Evolutionary conservation across 92 coral and sea anemone genomes (phyloP).

Genomic region (Paramuricea clavata): DNA sequence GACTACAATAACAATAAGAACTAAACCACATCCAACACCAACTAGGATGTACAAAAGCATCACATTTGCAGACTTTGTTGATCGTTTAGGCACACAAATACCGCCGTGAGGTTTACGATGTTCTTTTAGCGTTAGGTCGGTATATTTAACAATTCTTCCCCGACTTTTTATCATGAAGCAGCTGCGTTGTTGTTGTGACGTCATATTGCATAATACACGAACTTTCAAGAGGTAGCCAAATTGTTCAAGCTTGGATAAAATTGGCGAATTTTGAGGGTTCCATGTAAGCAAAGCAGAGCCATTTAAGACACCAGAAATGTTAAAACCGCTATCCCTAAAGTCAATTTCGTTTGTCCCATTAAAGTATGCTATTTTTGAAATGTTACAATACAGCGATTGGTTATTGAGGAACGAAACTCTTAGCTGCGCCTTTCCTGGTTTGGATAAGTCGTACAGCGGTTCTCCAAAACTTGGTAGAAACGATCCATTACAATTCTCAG

Average conservation of each 20-base stretch:
- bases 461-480: constrained; percentile 15
- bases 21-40: constrained; percentile 11
- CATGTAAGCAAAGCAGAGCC: constrained; percentile 8
- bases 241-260: neutral
- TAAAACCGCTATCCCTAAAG: neutral
- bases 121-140: neutral
- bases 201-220: constrained; percentile 21
- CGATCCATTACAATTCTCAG: constrained; percentile 9
- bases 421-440: constrained; percentile 32
- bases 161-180: constrained; percentile 19
- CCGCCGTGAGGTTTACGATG: neutral
- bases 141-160: neutral
- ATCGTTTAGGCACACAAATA: neutral
- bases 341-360: neutral
- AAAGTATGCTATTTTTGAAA: constrained; percentile 1
- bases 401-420: neutral
- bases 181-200: constrained; percentile 33
- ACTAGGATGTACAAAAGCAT: constrained; percentile 32
- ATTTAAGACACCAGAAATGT: constrained; percentile 9
- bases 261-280: neutral
- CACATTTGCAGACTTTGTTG: constrained; percentile 14
- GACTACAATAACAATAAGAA: constrained; percentile 1
- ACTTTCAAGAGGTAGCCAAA: neutral
- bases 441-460: constrained; percentile 41
- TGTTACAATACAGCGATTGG: neutral